Conservation (phyloP, 2,113 vertebrate genomes). For the Agapornis roseicollis region DNA sequence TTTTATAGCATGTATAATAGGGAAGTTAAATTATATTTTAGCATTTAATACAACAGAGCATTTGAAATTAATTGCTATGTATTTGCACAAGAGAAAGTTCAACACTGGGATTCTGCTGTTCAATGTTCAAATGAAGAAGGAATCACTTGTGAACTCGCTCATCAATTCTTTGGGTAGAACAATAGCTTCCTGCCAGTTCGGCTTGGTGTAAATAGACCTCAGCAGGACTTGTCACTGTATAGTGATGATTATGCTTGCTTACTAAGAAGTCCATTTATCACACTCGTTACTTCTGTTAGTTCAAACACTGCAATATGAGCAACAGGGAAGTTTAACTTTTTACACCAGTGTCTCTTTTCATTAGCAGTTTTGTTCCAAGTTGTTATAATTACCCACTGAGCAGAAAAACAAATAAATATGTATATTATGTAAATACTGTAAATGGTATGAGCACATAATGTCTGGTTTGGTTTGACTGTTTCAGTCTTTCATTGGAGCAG, state of each 20-base stretch:
- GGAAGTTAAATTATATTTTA: slow-evolving; percentile 70
- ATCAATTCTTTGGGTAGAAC: not conserved
- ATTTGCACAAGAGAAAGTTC: slow-evolving; percentile 43
- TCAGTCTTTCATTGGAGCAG: slow-evolving; percentile 60
- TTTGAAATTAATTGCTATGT: slow-evolving; percentile 25
- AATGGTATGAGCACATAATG: not conserved
- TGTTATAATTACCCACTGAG: not conserved
- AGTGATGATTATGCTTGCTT: not conserved
- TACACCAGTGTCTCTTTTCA: not conserved
- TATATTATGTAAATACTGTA: slow-evolving; percentile 62
- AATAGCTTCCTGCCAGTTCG: not conserved
- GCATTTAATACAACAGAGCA: slow-evolving; percentile 47
- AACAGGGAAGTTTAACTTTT: not conserved
- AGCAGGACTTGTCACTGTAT: not conserved
- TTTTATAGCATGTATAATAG: slow-evolving; percentile 72
- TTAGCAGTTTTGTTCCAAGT: slow-evolving; percentile 45
- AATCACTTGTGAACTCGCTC: not conserved
- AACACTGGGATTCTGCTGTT: not conserved
- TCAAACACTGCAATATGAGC: not conserved
- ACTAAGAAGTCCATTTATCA: not conserved
- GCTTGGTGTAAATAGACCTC: not conserved
- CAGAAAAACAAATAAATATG: not conserved
- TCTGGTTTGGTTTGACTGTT: slow-evolving; percentile 47
- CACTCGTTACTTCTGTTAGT: not conserved
- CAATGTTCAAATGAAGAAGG: not conserved